Evolutionary conservation across 2,797 vertebrate genomes (phyloP).

Genomic region (Megalops cyprinoides): DNA sequence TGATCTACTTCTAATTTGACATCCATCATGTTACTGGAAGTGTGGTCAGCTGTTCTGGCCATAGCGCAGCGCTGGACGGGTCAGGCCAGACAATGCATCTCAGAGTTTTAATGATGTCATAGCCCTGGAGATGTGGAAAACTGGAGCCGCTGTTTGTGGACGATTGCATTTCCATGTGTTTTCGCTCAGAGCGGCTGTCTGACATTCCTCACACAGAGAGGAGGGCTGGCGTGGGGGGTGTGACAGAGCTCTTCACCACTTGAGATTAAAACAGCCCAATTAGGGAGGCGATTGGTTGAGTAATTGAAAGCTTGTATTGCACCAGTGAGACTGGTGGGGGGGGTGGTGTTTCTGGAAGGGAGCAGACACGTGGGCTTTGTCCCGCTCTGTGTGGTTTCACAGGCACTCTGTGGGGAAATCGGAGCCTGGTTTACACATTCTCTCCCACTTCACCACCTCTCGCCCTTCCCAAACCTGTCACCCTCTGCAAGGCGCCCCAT

Average conservation of each 20-base stretch:
- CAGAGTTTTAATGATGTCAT: slow-evolving; percentile 10
- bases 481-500: too few relatives aligned
- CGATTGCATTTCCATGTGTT: slow-evolving; percentile 39
- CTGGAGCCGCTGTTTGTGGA: not conserved
- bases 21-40: not conserved
- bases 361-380: too few relatives aligned
- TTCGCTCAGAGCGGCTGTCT: slow-evolving; percentile 39
- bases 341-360: not conserved
- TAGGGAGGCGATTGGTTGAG: slow-evolving; percentile 15
- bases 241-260: slow-evolving; percentile 15
- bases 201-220: not conserved
- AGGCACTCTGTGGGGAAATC: too few relatives aligned
- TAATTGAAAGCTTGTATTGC: not conserved
- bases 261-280: slow-evolving; percentile 25
- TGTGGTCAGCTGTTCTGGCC: not conserved
- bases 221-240: not conserved
- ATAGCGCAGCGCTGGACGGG: not conserved
- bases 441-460: too few relatives aligned
- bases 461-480: too few relatives aligned
- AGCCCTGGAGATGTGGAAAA: not conserved
- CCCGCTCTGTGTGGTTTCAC: not conserved
- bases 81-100: not conserved
- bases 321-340: not conserved
- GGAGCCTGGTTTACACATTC: too few relatives aligned
- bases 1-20: not conserved